These are phyloP conservation scores for Myodes glareolus DNA, from an alignment of 2,113 vertebrate genomes.

Conservation along the genomic window DNA sequence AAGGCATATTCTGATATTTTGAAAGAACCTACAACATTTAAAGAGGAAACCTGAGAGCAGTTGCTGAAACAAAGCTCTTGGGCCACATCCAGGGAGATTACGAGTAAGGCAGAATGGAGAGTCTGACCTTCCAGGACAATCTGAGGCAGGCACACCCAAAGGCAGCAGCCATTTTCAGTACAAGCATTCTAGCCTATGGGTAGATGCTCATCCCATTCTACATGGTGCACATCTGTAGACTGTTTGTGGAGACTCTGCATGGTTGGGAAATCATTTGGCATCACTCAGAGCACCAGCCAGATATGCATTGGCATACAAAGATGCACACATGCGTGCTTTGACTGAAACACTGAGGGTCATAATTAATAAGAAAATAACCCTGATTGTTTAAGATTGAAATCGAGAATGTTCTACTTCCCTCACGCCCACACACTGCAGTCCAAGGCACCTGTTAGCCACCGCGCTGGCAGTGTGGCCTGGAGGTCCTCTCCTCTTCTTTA, in stretches of 20 bases:
- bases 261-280: constrained; percentile 5
- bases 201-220: neutral
- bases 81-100: neutral
- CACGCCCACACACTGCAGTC: neutral
- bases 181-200: neutral
- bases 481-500: neutral
- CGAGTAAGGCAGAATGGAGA: neutral
- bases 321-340: neutral
- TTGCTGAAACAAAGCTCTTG: neutral
- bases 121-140: accelerated
- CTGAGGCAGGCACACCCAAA: neutral
- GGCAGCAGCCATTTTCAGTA: neutral
- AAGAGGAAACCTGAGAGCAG: neutral
- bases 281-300: neutral
- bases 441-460: neutral
- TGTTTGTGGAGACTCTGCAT: neutral
- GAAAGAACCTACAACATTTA: constrained; percentile 39
- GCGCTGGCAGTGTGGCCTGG: neutral
- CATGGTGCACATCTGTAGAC: neutral
- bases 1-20: constrained; percentile 25
- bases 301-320: neutral
- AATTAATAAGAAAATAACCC: constrained; percentile 12
- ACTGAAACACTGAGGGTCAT: neutral
- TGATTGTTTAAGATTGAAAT: neutral
- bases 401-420: neutral